Evolutionary conservation across 2,888 invertebrate genomes (phyloP), one percentile per base, ranked within the genome.

Genomic region (Mesodorylaimus sp.): DNA sequence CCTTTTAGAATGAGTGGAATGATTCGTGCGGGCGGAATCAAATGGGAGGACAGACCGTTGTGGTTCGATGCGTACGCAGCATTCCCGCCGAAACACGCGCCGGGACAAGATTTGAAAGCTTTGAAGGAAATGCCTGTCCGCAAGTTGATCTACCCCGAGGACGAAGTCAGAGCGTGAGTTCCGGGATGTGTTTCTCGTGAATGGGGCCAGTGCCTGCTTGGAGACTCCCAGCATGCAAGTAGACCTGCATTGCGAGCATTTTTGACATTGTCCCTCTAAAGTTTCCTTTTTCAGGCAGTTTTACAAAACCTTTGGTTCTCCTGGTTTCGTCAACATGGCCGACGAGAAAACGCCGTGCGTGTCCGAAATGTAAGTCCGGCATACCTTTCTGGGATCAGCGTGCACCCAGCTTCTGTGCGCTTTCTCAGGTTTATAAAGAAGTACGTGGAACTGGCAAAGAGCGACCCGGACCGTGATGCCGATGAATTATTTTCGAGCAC

Each of bases 31-130:
- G 82, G 83, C 45, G 87, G 82, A 2, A 72, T 89, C 67, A 79
- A 77, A 63, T 72, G 77, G 50, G 79, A 81, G 57, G 86, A 91
- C 60, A 76, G 81, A 55, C 95, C 95, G 0, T 53, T 93, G 10
- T 95, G 95, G 95, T 87, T 81, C 65, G 83, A 86, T 64, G 72
- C 95, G 24, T 93, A 89, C 66, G 77, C 78, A 68, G 78, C 81
- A 0, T 88, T 87, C 71, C 93, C 93, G 5, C 93, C 95, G n/a
- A n/a, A n/a, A n/a, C n/a, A n/a, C n/a, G n/a, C n/a, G n/a, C n/a
- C n/a, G n/a, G n/a, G n/a, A n/a, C n/a, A n/a, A n/a, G n/a, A n/a
- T n/a, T n/a, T n/a, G n/a, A n/a, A n/a, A n/a, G 77, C 59, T 52
- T 27, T 16, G n/a, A 16, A 16, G 10, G 21, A 39, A 5, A 10